Percentiles rank a stretch among this genome's conserved stretches.
Conservation (phyloP, 2,113 vertebrate genomes). For the Nothocercus nigrocapillus region DNA sequence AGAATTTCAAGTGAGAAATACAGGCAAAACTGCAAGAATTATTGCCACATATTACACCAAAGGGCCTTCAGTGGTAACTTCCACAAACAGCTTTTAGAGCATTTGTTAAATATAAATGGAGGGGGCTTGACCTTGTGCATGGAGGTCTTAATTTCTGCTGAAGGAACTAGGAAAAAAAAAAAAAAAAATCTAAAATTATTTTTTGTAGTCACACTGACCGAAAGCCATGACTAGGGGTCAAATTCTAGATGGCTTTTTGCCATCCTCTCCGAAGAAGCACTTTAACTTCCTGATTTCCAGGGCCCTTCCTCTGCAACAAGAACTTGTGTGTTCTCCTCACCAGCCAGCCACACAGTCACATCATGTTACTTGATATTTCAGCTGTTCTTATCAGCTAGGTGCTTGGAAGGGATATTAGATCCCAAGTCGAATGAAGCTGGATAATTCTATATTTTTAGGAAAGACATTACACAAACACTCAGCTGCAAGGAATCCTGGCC, state of each 20-base stretch:
- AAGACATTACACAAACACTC: not conserved
- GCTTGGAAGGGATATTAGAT: not conserved
- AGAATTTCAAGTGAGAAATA: not conserved
- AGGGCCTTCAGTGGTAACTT: not conserved
- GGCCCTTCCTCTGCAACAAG: not conserved
- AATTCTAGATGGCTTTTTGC: not conserved
- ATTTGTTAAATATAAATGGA: not conserved
- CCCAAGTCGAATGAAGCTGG: not conserved
- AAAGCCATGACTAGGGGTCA: not conserved
- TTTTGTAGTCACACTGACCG: not conserved
- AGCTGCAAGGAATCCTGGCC: not conserved
- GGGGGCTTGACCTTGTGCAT: not conserved
- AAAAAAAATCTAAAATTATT: not conserved
- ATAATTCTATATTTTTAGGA: not conserved
- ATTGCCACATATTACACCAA: not conserved
- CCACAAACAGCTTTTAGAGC: not conserved
- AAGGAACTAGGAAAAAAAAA: not conserved
- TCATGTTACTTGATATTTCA: not conserved
- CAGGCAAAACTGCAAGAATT: not conserved
- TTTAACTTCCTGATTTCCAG: not conserved
- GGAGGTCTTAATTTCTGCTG: not conserved
- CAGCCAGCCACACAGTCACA: not conserved
- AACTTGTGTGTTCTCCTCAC: not conserved
- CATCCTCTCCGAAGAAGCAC: not conserved
- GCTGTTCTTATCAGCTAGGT: not conserved